Evolutionary conservation across 2,797 vertebrate species (phyloP), one percentile per base, ranked within the genome.

Genomic region (Distichodus sexfasciatus): DNA sequence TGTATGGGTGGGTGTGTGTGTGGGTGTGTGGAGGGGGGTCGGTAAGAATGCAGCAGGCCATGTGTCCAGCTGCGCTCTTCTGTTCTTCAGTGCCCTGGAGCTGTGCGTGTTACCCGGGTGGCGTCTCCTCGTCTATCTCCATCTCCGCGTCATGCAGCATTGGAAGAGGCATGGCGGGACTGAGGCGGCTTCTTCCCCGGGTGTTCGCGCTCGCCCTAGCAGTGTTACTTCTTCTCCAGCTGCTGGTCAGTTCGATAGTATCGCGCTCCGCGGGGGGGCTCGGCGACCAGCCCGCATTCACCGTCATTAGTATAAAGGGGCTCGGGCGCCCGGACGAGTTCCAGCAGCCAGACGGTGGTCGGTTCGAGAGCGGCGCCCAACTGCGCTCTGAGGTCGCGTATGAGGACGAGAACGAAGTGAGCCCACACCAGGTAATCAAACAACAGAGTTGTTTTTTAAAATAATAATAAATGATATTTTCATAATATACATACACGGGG

Each of bases 221-320:
- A 47, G 17, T 51, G 21, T 10, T 79, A 2, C 36, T 76, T 40
- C 33, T 79, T 15, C 58, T 79, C 41, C 77, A 79, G 29, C 19
- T 79, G 10, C 28, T 71, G 46, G 59, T 76, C n/a, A 76, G 29
- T 71, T 57, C 69, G 33, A 62, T 33, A 36, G 47, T 61, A 12
- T 23, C 58, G 8, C 63, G 58, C 4, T 26, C 55, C 33, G 38
- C 19, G 26, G 3, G 47, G 7, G 24, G 29, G 31, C 7, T 21
- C 31, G 43, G 24, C 0, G 57, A 68, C 11, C 50, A 67, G 36
- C 74, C 74, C 15, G 67, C 23, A 4, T 66, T 76, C 29, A 66
- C 63, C 4, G 41, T 79, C n/a, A 79, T 76, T 40, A 76, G 26
- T 54, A 71, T 79, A 12, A 53, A 55, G 19, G 59, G 66, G 38